Evolutionary conservation across 2,113 vertebrate genomes (phyloP).

Genomic region (Nestor notabilis): DNA sequence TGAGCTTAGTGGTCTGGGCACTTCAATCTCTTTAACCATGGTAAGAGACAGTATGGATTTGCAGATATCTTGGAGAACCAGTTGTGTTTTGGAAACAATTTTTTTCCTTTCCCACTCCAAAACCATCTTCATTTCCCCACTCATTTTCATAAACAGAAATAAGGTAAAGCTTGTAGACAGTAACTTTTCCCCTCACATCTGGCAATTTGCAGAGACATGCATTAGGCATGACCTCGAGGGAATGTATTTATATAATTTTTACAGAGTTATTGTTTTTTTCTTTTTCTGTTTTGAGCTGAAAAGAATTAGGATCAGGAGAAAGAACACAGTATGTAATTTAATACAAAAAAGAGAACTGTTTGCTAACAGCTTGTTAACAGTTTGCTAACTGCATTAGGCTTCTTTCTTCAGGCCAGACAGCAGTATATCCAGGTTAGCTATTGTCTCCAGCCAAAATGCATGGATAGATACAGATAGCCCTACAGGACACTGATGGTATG

Average conservation of each 20-base stretch:
- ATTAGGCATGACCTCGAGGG: background rate
- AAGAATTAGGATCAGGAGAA: background rate
- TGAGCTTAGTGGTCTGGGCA: background rate
- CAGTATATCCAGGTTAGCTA: background rate
- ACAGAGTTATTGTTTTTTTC: background rate
- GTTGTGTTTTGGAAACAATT: background rate
- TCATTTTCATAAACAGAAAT: background rate
- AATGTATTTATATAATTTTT: background rate
- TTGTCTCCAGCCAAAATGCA: background rate
- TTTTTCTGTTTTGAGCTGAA: background rate
- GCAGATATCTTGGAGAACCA: background rate
- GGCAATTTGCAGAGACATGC: background rate
- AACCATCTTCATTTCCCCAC: background rate
- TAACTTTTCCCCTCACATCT: background rate
- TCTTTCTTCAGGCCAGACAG: background rate
- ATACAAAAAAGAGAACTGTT: background rate
- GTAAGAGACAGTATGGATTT: background rate
- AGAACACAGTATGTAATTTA: background rate
- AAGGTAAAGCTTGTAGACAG: background rate
- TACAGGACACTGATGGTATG: background rate
- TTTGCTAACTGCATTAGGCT: background rate
- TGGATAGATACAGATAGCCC: background rate
- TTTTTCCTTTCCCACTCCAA: background rate
- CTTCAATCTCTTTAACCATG: background rate
- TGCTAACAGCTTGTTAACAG: background rate